Evolutionary conservation across 2,797 vertebrate species (phyloP).

Genomic region (Sebastes trivittatus): DNA sequence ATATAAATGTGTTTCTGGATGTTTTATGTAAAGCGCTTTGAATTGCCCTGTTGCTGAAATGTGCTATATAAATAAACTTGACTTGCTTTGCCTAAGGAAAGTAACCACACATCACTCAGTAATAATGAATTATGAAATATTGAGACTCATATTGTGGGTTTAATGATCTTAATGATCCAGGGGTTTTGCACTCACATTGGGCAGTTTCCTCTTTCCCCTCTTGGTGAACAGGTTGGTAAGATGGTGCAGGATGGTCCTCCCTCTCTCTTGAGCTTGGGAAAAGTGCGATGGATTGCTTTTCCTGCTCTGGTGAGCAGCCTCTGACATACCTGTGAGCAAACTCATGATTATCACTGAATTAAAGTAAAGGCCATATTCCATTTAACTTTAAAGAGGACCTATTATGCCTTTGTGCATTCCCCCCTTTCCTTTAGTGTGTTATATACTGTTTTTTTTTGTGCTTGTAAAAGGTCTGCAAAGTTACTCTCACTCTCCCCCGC

Average conservation of each 20-base stretch:
- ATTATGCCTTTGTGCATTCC: no score
- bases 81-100: no score
- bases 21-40: no score
- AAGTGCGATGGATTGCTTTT: conserved; percentile 80
- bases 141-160: not conserved
- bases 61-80: no score
- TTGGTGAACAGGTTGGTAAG: conserved; percentile 85
- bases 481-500: no score
- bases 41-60: no score
- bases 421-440: no score
- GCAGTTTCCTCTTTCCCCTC: conserved; percentile 82
- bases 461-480: no score
- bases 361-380: not conserved
- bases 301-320: conserved; percentile 79
- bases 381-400: not conserved
- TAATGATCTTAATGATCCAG: not conserved
- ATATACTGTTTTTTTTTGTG: no score
- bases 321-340: conserved; percentile 54
- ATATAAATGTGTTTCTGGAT: no score
- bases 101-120: not conserved
- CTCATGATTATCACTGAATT: not conserved
- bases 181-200: conserved; percentile 83
- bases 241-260: conserved; percentile 83
- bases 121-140: not conserved
- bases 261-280: conserved; percentile 80